These are phyloP conservation scores for Tapera naevia DNA, from an alignment of 2,797 vertebrate species.

Conservation along the genomic window DNA sequence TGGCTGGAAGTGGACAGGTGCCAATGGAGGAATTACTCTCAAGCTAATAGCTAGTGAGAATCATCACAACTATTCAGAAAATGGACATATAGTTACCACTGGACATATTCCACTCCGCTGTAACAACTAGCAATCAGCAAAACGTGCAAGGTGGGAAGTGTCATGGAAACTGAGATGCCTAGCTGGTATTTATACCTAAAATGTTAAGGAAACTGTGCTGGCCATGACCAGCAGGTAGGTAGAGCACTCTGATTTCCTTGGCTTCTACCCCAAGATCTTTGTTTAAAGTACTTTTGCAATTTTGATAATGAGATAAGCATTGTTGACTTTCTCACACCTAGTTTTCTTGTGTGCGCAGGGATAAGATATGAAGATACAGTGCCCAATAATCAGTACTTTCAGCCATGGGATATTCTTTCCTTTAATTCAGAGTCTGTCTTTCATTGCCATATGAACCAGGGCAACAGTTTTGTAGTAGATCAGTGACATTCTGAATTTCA, in stretches of 20 bases:
- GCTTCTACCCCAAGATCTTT: neutral
- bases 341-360: neutral
- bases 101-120: neutral
- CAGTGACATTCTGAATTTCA: slow-evolving; percentile 15
- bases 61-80: neutral
- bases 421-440: rapidly evolving
- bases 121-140: neutral
- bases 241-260: neutral
- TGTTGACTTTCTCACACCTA: neutral
- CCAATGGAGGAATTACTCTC: neutral
- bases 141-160: neutral
- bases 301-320: neutral
- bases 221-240: neutral
- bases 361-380: neutral
- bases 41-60: neutral
- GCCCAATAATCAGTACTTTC: neutral
- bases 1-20: slow-evolving; percentile 26
- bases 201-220: neutral
- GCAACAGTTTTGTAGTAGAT: neutral
- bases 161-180: neutral
- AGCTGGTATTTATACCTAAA: neutral
- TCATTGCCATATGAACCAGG: neutral
- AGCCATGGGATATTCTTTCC: slow-evolving; percentile 53
- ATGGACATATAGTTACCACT: neutral
- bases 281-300: neutral